Conservation (phyloP, 2,797 vertebrate species). For the Bovichtus diacanthus region DNA sequence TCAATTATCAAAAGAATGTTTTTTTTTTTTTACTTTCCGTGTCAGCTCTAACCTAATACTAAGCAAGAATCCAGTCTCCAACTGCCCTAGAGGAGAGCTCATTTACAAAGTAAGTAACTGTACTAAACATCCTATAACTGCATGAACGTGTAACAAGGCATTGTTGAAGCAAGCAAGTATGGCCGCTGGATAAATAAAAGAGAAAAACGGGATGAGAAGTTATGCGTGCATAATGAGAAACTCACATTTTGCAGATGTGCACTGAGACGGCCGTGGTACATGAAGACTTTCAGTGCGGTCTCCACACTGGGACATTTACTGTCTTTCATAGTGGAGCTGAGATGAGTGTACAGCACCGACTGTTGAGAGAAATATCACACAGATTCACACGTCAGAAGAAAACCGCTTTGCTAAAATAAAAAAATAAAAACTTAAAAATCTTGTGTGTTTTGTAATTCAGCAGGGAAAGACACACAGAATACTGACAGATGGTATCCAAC, state of each 20-base stretch:
- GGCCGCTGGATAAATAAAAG: not conserved
- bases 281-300: slow-evolving; percentile 87
- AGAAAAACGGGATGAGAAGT: not conserved
- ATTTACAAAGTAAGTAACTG: not conserved
- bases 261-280: slow-evolving; percentile 85
- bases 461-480: not conserved
- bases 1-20: not conserved
- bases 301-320: slow-evolving; percentile 70
- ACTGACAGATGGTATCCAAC: not conserved
- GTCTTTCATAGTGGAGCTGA: slow-evolving; percentile 72
- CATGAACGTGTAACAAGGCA: not conserved
- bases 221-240: not conserved
- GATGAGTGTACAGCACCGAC: slow-evolving; percentile 82
- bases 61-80: not conserved
- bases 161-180: not conserved
- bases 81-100: not conserved
- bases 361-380: slow-evolving; percentile 65
- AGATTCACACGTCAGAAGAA: not conserved
- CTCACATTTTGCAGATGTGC: slow-evolving; percentile 91
- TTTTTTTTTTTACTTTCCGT: too few species aligned
- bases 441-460: not conserved
- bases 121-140: not conserved
- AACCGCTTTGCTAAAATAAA: not conserved
- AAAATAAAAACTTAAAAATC: too few species aligned
- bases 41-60: not conserved